Percentiles rank a stretch among this genome's conserved stretches.
phyloP scores from a whole-genome alignment of 2,797 vertebrate species.

The Hippoglossus hippoglossus region DNA sequence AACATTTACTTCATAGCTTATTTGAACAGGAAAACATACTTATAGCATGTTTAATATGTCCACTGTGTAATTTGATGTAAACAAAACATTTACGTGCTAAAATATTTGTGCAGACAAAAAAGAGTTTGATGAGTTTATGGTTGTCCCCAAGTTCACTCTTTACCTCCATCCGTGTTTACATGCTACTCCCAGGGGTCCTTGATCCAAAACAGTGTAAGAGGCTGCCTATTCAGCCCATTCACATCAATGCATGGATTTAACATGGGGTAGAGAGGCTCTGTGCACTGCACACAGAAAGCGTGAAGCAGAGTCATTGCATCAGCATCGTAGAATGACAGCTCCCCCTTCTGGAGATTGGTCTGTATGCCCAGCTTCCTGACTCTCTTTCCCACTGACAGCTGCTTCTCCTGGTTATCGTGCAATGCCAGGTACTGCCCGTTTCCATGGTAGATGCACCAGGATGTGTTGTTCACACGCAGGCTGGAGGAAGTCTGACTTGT shows the following conservation, averaged over 20 bases:
- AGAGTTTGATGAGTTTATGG: not conserved
- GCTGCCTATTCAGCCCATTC: constrained; percentile 77
- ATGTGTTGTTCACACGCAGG: constrained; percentile 63
- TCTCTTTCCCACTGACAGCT: constrained; percentile 63
- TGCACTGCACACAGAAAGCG: constrained; percentile 69
- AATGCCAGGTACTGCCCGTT: constrained; percentile 82
- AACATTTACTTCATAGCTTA: too few species aligned
- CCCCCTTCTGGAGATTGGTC: constrained; percentile 76
- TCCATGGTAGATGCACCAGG: constrained; percentile 83
- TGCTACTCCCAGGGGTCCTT: constrained; percentile 65
- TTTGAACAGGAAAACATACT: too few species aligned
- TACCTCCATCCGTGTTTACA: constrained; percentile 2
- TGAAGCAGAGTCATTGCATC: constrained; percentile 77
- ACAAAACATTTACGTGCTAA: not conserved
- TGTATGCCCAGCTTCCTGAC: constrained; percentile 80
- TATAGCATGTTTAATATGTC: too few species aligned
- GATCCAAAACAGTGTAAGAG: constrained; percentile 77
- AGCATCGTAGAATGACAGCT: constrained; percentile 81
- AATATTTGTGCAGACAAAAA: not conserved
- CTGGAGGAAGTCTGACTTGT: constrained; percentile 14
- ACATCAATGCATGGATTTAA: constrained; percentile 84
- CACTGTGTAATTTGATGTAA: not conserved
- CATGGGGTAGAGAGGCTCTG: constrained; percentile 74
- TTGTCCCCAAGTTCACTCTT: constrained; percentile 19
- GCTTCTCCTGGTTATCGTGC: constrained; percentile 77